Conservation (phyloP, 2,797 vertebrate genomes). For the Valencia hispanica region DNA sequence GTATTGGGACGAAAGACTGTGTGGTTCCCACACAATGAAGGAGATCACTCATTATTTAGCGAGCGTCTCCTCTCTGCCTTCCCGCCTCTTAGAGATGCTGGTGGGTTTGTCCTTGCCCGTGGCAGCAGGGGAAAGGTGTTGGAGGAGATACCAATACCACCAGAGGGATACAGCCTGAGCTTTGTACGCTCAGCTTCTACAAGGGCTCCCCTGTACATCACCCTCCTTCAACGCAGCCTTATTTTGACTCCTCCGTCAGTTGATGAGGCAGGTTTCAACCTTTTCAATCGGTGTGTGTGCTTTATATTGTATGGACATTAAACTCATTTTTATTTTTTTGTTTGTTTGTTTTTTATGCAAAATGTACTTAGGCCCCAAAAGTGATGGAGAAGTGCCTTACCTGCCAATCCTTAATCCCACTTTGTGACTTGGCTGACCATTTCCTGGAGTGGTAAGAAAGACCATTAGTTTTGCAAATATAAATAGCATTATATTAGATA, state of each 20-base stretch:
- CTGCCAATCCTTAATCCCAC: not conserved
- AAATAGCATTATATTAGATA: not conserved
- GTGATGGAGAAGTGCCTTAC: not conserved
- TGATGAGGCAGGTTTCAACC: too few species aligned
- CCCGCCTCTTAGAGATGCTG: constrained; percentile 1
- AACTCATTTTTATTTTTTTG: constrained; percentile 1
- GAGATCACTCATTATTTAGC: too few species aligned
- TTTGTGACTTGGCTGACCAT: not conserved
- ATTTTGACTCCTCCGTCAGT: too few species aligned
- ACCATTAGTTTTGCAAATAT: not conserved
- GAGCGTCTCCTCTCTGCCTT: not conserved
- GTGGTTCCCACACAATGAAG: too few species aligned
- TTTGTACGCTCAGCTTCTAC: too few species aligned
- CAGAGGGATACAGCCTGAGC: too few species aligned
- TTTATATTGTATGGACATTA: constrained; percentile 2
- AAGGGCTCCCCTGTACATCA: too few species aligned
- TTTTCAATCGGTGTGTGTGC: too few species aligned
- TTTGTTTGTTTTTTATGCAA: too few species aligned
- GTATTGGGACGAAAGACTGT: too few species aligned
- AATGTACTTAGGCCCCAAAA: not conserved
- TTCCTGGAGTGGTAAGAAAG: not conserved
- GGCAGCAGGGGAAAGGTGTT: not conserved
- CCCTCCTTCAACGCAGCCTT: too few species aligned
- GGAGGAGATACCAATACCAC: not conserved
- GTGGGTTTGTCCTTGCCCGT: constrained; percentile 3